Evolutionary conservation across 2,797 vertebrate species (phyloP).

Genomic region (Discoglossus pictus): DNA sequence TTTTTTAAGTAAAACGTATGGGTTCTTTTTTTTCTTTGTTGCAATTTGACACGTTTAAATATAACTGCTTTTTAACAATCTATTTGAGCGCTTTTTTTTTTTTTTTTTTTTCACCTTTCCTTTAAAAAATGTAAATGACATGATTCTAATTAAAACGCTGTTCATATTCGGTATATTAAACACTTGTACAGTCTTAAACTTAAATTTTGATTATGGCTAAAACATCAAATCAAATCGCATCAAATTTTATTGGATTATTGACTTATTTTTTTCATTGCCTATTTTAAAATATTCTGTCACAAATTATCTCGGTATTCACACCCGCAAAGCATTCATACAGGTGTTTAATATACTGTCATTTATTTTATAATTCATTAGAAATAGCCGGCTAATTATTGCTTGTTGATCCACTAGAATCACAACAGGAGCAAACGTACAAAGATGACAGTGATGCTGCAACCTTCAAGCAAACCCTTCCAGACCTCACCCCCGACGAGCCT

Average conservation of each 20-base stretch:
- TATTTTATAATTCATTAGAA: too few species aligned
- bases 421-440: constrained; percentile 76
- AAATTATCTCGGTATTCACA: too few species aligned
- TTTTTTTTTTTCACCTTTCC: background rate
- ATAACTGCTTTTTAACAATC: constrained; percentile 27
- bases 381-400: constrained; percentile 39
- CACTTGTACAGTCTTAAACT: constrained; percentile 16
- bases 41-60: constrained; percentile 12
- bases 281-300: too few species aligned
- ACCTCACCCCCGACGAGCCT: constrained; percentile 91
- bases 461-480: constrained; percentile 92
- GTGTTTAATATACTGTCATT: constrained; percentile 38
- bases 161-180: constrained; percentile 33
- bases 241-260: too few species aligned
- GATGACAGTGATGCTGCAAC: constrained; percentile 91
- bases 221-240: too few species aligned
- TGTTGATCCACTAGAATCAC: constrained; percentile 70
- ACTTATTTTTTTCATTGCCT: too few species aligned
- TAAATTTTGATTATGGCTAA: too few species aligned
- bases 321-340: background rate
- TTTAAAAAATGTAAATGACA: too few species aligned
- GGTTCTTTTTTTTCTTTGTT: constrained; percentile 21
- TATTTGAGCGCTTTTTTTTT: constrained; percentile 1
- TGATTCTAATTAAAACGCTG: background rate
- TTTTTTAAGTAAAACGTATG: constrained; percentile 15